Conservation (phyloP, 2,888 invertebrate genomes). For the Scelioninae gen. 1 region DNA sequence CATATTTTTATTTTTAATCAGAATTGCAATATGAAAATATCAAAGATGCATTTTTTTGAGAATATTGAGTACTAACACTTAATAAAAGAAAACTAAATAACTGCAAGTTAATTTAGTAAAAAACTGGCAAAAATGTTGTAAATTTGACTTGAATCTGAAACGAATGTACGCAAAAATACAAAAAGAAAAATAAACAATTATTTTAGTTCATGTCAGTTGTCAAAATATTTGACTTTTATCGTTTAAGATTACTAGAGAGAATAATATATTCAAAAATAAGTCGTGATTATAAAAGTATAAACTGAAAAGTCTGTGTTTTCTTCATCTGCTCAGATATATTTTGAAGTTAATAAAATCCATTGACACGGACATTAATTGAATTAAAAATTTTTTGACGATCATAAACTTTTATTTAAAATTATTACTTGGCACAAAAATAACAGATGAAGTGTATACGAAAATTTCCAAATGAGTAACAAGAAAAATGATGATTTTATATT, state of each 20-base stretch:
- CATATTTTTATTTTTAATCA: no score
- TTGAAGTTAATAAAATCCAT: not conserved
- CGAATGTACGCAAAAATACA: no score
- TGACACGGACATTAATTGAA: not conserved
- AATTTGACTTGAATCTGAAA: no score
- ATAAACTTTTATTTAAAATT: not conserved
- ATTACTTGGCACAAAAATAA: not conserved
- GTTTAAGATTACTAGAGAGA: not conserved
- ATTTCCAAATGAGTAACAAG: conserved; percentile 16
- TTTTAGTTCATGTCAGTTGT: not conserved
- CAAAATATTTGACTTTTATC: not conserved
- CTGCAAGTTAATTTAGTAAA: no score
- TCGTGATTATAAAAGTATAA: not conserved
- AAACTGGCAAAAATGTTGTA: no score
- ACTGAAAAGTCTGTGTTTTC: not conserved
- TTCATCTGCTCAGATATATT: no score
- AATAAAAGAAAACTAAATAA: no score
- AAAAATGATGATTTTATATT: conserved; percentile 28
- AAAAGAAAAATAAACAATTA: no score
- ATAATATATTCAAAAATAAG: not conserved
- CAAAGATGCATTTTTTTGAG: no score
- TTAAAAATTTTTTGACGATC: no score
- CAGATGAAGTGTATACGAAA: conserved; percentile 1
- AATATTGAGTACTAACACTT: no score
- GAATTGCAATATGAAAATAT: no score